Percentiles rank a stretch among this genome's conserved stretches.
These are phyloP conservation scores for Coendou prehensilis DNA, from an alignment of 2,797 vertebrate species.

Conservation along the genomic window DNA sequence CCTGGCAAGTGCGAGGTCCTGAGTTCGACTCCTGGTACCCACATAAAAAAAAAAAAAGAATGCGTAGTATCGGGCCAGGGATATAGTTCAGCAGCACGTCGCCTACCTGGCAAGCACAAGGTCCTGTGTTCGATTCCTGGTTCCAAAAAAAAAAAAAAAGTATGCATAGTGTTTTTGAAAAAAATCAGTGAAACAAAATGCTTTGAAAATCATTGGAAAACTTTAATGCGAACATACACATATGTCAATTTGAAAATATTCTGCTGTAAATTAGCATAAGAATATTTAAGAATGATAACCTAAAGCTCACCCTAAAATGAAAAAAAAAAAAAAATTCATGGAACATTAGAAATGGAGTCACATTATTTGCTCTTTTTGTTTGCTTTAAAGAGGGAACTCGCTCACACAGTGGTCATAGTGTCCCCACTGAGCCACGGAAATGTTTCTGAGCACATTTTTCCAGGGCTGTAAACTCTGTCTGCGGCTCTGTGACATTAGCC, in stretches of 20 bases:
- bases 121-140: too few relatives aligned
- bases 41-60: not conserved
- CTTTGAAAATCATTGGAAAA: slow-evolving; percentile 42
- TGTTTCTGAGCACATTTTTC: slow-evolving; percentile 79
- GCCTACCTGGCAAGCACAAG: too few relatives aligned
- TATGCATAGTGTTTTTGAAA: not conserved
- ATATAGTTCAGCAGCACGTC: too few relatives aligned
- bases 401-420: not conserved
- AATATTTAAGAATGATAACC: not conserved
- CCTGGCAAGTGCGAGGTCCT: too few relatives aligned
- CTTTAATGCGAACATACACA: not conserved
- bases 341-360: not conserved
- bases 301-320: not conserved
- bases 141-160: too few relatives aligned
- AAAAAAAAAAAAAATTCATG: not conserved
- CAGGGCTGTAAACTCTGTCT: slow-evolving; percentile 53
- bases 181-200: not conserved
- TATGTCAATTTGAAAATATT: not conserved
- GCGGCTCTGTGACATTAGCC: slow-evolving; percentile 56
- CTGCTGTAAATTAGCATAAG: not conserved
- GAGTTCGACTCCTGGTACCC: too few relatives aligned
- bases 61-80: not conserved
- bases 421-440: slow-evolving; percentile 69
- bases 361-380: not conserved
- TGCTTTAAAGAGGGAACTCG: slow-evolving; percentile 35